phyloP scores from a whole-genome alignment of 2,113 vertebrate genomes.

The Triplophysa siluroides region DNA sequence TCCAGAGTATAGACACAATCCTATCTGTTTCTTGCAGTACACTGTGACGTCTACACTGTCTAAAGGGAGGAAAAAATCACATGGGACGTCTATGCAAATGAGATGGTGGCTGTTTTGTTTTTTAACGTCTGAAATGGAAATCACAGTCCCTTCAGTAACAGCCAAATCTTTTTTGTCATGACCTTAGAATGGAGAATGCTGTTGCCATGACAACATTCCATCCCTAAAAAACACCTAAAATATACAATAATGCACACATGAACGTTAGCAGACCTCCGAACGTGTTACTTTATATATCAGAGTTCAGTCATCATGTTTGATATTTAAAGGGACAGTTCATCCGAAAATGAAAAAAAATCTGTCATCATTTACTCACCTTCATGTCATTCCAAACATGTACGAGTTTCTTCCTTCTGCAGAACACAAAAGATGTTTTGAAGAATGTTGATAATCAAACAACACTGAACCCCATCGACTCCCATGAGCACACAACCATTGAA shows the following conservation, averaged over 20 bases:
- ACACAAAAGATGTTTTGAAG: no score
- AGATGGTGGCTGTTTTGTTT: slow-evolving; percentile 18
- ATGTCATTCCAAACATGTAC: no score
- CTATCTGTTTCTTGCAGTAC: neutral
- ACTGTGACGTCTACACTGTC: neutral
- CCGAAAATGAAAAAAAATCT: no score
- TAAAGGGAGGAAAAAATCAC: neutral
- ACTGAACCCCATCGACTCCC: no score
- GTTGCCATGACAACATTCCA: neutral
- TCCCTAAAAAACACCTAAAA: neutral
- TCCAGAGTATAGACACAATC: neutral
- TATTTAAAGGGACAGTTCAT: no score
- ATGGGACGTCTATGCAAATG: neutral
- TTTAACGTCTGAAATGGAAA: slow-evolving; percentile 21
- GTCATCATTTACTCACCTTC: no score
- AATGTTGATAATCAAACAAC: no score
- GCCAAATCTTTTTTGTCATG: slow-evolving; percentile 1
- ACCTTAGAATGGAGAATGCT: neutral
- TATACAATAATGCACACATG: neutral
- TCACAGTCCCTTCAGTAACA: slow-evolving; percentile 10
- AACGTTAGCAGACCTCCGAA: neutral
- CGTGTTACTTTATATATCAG: neutral
- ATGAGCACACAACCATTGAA: no score
- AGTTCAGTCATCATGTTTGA: no score
- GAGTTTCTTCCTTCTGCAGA: no score